Percentiles rank a stretch among this genome's conserved stretches.
Conservation (phyloP, 2,113 vertebrate species). For the Tenrec ecaudatus region DNA sequence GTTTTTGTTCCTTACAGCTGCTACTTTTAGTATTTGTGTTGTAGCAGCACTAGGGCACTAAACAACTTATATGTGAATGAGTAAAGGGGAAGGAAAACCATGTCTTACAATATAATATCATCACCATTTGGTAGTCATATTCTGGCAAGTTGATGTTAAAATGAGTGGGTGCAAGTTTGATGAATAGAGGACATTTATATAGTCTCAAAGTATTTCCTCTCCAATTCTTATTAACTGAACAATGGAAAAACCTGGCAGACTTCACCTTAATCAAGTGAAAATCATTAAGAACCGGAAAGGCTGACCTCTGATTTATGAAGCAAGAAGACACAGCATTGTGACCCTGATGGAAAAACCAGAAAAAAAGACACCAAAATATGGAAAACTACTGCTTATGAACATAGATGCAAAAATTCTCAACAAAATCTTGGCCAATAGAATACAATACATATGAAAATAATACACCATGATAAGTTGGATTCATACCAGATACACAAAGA, state of each 20-base stretch:
- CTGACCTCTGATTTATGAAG: too few relatives aligned
- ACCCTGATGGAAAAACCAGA: neutral
- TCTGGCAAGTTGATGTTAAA: slow-evolving; percentile 4
- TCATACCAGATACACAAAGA: too few relatives aligned
- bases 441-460: too few relatives aligned
- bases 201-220: too few relatives aligned
- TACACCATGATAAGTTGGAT: too few relatives aligned
- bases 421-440: too few relatives aligned
- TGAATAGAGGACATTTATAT: neutral
- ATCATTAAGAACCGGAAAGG: neutral
- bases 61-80: neutral
- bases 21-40: too few relatives aligned
- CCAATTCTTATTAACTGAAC: neutral
- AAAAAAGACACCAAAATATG: neutral
- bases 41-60: too few relatives aligned
- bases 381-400: too few relatives aligned
- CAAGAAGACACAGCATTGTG: neutral
- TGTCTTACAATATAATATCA: neutral
- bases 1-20: too few relatives aligned
- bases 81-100: neutral
- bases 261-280: neutral
- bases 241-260: neutral
- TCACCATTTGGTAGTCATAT: neutral
- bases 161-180: neutral
- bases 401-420: too few relatives aligned